Percentiles rank a stretch among this genome's conserved stretches.
Evolutionary conservation across 2,888 invertebrate genomes (phyloP).

Genomic region (Phorcus lineatus): DNA sequence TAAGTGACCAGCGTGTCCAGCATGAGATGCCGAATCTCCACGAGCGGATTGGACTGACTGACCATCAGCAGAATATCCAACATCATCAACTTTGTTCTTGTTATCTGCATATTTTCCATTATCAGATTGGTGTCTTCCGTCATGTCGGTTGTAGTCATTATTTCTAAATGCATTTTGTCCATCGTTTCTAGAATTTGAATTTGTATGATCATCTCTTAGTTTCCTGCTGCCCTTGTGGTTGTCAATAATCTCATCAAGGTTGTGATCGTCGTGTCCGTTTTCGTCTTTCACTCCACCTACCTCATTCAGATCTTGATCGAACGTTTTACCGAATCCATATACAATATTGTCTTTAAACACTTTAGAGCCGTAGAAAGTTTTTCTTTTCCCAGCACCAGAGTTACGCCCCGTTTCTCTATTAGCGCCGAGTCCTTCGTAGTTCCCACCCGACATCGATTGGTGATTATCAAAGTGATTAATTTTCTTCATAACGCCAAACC

Average conservation of each 20-base stretch:
- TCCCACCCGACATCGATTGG: not conserved
- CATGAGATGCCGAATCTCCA: constrained; percentile 31
- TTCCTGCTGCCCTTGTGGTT: constrained; percentile 33
- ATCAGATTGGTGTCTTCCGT: constrained; percentile 34
- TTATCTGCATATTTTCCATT: constrained; percentile 34
- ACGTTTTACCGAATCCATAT: constrained; percentile 38
- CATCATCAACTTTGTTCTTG: constrained; percentile 33
- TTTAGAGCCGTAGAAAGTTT: constrained; percentile 35
- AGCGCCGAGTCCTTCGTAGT: constrained; percentile 5
- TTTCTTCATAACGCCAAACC: no score
- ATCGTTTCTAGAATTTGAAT: constrained; percentile 28
- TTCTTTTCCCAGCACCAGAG: constrained; percentile 35
- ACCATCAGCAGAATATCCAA: constrained; percentile 32
- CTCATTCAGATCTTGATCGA: constrained; percentile 31
- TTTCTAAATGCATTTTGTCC: constrained; percentile 36
- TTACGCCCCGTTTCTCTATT: constrained; percentile 32
- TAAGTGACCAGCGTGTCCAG: constrained; percentile 32
- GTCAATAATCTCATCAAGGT: constrained; percentile 34
- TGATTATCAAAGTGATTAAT: not conserved
- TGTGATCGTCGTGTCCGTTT: constrained; percentile 27
- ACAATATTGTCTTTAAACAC: constrained; percentile 36
- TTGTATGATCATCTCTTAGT: constrained; percentile 25
- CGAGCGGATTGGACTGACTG: constrained; percentile 35
- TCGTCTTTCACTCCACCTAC: constrained; percentile 39
- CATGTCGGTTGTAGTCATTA: constrained; percentile 29